phyloP scores from a whole-genome alignment of 2,113 vertebrate species.

The Phyllostomus hastatus region DNA sequence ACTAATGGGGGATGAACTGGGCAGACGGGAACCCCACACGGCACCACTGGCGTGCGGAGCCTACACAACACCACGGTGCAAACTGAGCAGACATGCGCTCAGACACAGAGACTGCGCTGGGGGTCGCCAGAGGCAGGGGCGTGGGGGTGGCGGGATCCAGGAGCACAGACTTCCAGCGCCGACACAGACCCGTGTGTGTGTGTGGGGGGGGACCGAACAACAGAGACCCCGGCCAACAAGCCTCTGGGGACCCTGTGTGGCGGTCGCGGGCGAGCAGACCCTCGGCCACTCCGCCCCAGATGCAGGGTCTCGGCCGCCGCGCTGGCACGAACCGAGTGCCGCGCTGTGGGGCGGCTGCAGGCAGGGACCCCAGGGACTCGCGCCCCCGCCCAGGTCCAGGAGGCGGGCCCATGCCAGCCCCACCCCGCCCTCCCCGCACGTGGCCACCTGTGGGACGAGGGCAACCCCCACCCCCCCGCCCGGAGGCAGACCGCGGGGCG shows the following conservation, averaged over 20 bases:
- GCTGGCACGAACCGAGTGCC: neutral
- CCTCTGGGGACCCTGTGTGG: neutral
- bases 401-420: neutral
- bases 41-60: neutral
- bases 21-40: too few species aligned
- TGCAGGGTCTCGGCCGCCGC: neutral
- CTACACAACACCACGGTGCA: neutral
- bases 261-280: neutral
- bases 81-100: neutral
- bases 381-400: neutral
- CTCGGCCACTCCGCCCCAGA: too few species aligned
- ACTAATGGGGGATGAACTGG: neutral
- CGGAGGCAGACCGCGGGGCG: neutral
- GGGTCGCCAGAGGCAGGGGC: neutral
- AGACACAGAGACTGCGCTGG: neutral
- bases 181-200: accelerated
- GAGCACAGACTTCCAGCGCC: neutral
- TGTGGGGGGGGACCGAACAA: accelerated
- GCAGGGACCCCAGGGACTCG: neutral
- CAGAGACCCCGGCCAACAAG: neutral
- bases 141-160: neutral
- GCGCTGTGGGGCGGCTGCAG: too few species aligned
- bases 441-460: neutral
- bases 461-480: too few species aligned
- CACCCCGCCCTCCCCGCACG: neutral